Conservation (phyloP, 1,140 invertebrate species). For the Drosophila pseudoobscura region DNA sequence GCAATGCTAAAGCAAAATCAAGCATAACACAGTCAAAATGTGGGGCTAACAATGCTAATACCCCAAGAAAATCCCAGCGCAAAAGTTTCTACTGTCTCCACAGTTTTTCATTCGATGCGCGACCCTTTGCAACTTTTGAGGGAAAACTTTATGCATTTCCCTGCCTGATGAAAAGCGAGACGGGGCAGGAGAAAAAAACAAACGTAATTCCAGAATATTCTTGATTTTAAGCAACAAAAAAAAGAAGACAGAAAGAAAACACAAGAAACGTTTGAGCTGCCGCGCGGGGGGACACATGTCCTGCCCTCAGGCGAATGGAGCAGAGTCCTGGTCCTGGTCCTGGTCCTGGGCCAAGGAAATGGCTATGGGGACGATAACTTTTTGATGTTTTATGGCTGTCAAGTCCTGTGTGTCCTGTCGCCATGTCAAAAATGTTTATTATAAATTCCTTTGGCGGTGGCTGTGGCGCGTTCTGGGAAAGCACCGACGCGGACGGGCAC, state of each 20-base stretch:
- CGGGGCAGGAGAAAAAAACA: constrained; percentile 10
- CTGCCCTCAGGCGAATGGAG: constrained; percentile 46
- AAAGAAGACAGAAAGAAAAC: constrained; percentile 1
- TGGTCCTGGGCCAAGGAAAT: neutral
- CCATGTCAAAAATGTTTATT: constrained; percentile 75
- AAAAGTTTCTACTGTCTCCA: constrained; percentile 62
- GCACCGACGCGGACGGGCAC: constrained; percentile 24
- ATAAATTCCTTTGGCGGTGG: constrained; percentile 49
- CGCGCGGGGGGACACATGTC: constrained; percentile 56
- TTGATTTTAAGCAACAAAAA: constrained; percentile 62
- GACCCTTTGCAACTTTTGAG: constrained; percentile 77
- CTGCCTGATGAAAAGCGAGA: constrained; percentile 50
- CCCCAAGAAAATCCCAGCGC: constrained; percentile 66
- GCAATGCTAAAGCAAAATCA: constrained; percentile 52
- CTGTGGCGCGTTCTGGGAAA: neutral
- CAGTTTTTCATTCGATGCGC: constrained; percentile 14
- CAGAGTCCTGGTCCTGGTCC: constrained; percentile 8
- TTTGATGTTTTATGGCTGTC: constrained; percentile 81
- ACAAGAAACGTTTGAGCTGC: constrained; percentile 46
- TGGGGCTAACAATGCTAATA: constrained; percentile 77
- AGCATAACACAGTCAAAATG: constrained; percentile 68
- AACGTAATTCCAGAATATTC: constrained; percentile 57
- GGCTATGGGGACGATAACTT: constrained; percentile 64
- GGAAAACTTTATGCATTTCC: constrained; percentile 79
- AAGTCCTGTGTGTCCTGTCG: constrained; percentile 60